These are phyloP conservation scores for Syngnathus floridae DNA, from an alignment of 2,113 vertebrate species.

Conservation along the genomic window DNA sequence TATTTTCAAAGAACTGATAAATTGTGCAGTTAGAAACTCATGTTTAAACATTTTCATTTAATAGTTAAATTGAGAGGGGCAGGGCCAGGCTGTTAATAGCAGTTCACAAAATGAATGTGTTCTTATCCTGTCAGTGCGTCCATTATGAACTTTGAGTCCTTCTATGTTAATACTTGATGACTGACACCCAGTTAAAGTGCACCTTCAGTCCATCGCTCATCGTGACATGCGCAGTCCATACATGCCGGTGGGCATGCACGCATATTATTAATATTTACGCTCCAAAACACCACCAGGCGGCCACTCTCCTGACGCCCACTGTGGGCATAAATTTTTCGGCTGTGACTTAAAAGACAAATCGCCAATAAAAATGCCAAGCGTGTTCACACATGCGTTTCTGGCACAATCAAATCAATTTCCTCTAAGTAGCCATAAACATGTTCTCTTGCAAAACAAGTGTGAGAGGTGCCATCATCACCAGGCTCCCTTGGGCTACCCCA, in stretches of 20 bases:
- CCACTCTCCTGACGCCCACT: conserved; percentile 50
- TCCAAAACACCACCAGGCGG: conserved; percentile 44
- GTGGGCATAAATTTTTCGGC: conserved; percentile 68
- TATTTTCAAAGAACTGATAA: conserved; percentile 15
- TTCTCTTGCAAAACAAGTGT: conserved; percentile 91
- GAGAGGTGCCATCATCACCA: conserved; percentile 79
- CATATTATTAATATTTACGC: conserved; percentile 58
- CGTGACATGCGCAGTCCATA: conserved; percentile 38
- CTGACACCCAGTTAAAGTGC: conserved; percentile 72
- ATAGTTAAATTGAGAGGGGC: conserved; percentile 44
- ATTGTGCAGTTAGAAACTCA: conserved; percentile 45
- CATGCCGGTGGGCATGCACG: conserved; percentile 18
- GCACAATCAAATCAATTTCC: conserved; percentile 98
- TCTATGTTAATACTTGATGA: conserved; percentile 62
- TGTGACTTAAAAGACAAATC: conserved; percentile 77
- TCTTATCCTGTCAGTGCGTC: conserved; percentile 52
- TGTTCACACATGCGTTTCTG: conserved; percentile 86
- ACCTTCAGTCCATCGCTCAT: conserved; percentile 63
- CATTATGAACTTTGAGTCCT: conserved; percentile 69
- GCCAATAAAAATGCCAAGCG: conserved; percentile 95
- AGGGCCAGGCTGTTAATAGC: conserved; percentile 60
- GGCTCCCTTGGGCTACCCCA: conserved; percentile 71
- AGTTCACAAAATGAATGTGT: conserved; percentile 65
- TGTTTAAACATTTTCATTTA: conserved; percentile 54
- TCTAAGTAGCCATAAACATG: conserved; percentile 99